phyloP scores from a whole-genome alignment of 2,797 vertebrate species.

The Numenius phaeopus region DNA sequence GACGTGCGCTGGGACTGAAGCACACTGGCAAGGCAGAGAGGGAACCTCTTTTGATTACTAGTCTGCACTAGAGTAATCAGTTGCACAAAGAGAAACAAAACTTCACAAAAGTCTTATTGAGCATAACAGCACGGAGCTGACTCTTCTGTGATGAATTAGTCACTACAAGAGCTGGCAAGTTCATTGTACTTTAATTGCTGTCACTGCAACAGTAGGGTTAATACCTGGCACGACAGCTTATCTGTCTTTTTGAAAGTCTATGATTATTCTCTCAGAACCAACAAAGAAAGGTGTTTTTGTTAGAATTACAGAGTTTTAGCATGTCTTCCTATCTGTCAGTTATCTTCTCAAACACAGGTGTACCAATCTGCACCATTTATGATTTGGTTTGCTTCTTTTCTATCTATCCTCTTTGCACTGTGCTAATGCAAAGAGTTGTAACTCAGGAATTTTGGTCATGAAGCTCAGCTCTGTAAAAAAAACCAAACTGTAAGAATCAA shows the following conservation, averaged over 20 bases:
- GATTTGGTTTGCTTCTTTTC: not conserved
- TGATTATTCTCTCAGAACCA: constrained; percentile 41
- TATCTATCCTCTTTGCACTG: not conserved
- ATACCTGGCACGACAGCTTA: constrained; percentile 24
- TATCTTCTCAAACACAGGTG: not conserved
- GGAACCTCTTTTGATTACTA: not conserved
- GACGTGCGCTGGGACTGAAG: not conserved
- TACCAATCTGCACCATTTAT: not conserved
- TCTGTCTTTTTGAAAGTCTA: constrained; percentile 15
- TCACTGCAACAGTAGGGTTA: constrained; percentile 34
- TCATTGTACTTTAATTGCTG: constrained; percentile 16
- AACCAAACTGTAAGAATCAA: not conserved
- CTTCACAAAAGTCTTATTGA: not conserved
- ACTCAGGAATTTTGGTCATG: not conserved
- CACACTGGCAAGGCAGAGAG: not conserved
- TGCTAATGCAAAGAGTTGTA: not conserved
- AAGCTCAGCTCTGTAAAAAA: constrained; percentile 26
- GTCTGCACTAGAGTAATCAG: not conserved
- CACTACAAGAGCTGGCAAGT: constrained; percentile 34
- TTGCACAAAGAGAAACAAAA: not conserved
- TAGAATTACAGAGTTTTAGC: constrained; percentile 15
- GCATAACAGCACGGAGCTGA: not conserved
- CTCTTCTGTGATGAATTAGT: constrained; percentile 16
- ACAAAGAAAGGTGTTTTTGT: not conserved
- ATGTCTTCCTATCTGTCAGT: constrained; percentile 16